Base-by-base conservation (phyloP, 1,140 invertebrate genomes). In the Lineus longissimus region DNA sequence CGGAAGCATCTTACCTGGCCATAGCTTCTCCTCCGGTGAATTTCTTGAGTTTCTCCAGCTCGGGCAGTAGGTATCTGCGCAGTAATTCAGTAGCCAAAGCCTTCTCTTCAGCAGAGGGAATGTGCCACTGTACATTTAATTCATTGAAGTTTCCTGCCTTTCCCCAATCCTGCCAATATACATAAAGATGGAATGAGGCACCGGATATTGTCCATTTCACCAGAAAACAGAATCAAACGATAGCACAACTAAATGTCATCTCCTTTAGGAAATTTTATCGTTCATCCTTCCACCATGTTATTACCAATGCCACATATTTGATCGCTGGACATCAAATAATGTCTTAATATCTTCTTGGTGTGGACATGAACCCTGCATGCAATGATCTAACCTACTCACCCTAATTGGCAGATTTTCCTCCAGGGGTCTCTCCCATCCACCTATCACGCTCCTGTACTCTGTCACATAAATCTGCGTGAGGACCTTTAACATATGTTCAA, bases 41-140 rank as follows among this genome's bases (percentile, higher is more conserved):
- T 25, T 58, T 61, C 57, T 68, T 68, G n/a, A 78, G 64, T 13
- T 67, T 68, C 0, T 75, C 60, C 29, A 81, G 64, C 64, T 79
- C 70, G 19, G 73, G 74, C 7, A 67, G 47, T 9, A 81, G 68
- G 51, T 76, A 66, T 31, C 54, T 67, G 7, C 82, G 58, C 0
- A 84, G 66, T 0, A 95, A 67, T 67, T 84, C 78, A 67, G 89
- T 85, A 4, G 88, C 86, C 67, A 85, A 86, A 9, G 78, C 73
- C 0, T 90, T 83, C 78, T 94, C 92, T 60, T 88, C 85, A 23
- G 85, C 77, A 23, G 81, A 84, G 0, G 93, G 92, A 19, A 88
- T 79, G 74, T 92, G 90, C 91, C 91, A 95, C 43, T 89, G 81
- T 1, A 93, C 82, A 7, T 87, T 83, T 13, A 91, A 77, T 2